phyloP scores from a whole-genome alignment of 2,888 invertebrate species.

The Plebejus anna region DNA sequence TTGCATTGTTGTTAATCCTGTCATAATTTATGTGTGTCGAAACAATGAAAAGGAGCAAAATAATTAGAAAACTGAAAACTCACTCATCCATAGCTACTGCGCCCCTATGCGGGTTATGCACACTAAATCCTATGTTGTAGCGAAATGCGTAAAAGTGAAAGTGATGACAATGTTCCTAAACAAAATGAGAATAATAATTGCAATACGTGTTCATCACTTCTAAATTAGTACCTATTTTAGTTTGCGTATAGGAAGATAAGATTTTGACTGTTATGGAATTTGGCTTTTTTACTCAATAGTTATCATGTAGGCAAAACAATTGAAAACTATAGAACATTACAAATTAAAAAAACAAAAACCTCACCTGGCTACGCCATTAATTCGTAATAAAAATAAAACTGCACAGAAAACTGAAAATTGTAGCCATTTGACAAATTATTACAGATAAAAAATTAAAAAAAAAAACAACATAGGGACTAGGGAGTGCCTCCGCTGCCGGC shows the following conservation, averaged over 20 bases:
- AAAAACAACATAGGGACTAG: not conserved
- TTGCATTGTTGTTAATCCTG: conserved; percentile 58
- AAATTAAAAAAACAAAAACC: conserved; percentile 78
- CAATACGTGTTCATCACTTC: conserved; percentile 80
- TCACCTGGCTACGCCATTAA: conserved; percentile 81
- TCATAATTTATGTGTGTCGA: conserved; percentile 57
- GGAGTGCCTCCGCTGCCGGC: too few relatives aligned
- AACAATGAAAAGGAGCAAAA: conserved; percentile 53
- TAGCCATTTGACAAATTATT: conserved; percentile 21
- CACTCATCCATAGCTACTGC: conserved; percentile 76
- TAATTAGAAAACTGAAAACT: conserved; percentile 57
- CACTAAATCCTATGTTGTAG: conserved; percentile 65
- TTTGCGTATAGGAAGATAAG: conserved; percentile 62
- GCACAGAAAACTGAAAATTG: conserved; percentile 52
- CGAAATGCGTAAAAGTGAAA: conserved; percentile 76
- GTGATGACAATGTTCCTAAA: conserved; percentile 78
- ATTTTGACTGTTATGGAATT: conserved; percentile 73
- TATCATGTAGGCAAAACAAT: conserved; percentile 77
- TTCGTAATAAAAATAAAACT: conserved; percentile 78
- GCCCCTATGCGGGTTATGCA: conserved; percentile 54
- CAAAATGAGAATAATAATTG: conserved; percentile 77
- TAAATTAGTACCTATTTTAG: conserved; percentile 60
- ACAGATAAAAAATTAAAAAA: not conserved
- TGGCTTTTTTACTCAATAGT: conserved; percentile 72
- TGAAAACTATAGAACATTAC: conserved; percentile 74